phyloP scores from a whole-genome alignment of 2,888 invertebrate species.

The Microctonus hyperodae region DNA sequence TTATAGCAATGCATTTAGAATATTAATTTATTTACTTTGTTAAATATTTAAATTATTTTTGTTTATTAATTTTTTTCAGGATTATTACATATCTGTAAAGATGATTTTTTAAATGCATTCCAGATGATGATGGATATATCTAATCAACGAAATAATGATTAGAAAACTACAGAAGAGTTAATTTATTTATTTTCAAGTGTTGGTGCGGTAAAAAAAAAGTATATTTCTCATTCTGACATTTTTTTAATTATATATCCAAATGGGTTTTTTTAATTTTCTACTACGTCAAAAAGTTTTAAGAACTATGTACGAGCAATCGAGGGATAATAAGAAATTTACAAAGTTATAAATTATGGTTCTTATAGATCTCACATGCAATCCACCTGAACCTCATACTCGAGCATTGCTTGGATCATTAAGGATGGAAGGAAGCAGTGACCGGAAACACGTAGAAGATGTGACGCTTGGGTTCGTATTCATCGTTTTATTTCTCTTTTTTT shows the following conservation, averaged over 20 bases:
- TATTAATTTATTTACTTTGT: too few species aligned
- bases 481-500: background rate
- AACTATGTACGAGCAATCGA: too few species aligned
- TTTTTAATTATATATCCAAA: background rate
- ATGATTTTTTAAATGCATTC: too few species aligned
- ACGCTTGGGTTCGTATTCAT: constrained; percentile 44
- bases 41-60: background rate
- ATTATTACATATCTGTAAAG: background rate
- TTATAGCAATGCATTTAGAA: too few species aligned
- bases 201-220: background rate
- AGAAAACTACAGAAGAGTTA: background rate
- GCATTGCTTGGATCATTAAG: constrained; percentile 47
- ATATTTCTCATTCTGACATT: background rate
- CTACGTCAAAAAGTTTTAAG: background rate
- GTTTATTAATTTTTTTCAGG: background rate
- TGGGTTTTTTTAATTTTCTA: background rate
- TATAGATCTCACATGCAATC: constrained; percentile 37
- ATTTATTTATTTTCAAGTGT: background rate
- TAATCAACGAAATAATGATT: background rate
- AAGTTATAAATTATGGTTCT: too few species aligned
- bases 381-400: constrained; percentile 38
- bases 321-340: too few species aligned
- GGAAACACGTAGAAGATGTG: constrained; percentile 61
- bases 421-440: constrained; percentile 59
- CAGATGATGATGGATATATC: background rate